Evolutionary conservation across 2,113 vertebrate species (phyloP), one percentile per base, ranked within the genome.

Genomic region (Taxidea taxus): DNA sequence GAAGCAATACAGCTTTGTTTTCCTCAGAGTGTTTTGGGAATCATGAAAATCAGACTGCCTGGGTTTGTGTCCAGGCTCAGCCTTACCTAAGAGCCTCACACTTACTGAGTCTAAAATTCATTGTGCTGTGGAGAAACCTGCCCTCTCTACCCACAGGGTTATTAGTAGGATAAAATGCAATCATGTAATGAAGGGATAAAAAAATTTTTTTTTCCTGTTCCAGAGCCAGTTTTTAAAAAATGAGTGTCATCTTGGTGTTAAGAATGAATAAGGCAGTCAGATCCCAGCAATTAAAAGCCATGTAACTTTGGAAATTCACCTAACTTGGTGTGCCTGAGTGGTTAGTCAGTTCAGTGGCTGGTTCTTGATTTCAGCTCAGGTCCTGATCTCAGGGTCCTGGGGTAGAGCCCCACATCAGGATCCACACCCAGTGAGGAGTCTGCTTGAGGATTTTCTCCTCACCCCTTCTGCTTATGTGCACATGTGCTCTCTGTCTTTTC

Each of bases 81-180:
- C 77, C 27, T 85, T 84, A 34, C 0, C 23, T 29, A 51, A 3
- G 23, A 74, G 8, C 42, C 27, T 92, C 54, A 77, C 4, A 27
- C 11, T 58, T 56, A 54, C 1, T 6, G 70, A 89, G 31, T 39
- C 51, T 39, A 31, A 56, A 31, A 56, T 90, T 70, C 6, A 70
- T 34, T 68, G 29, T 39, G 42, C 64, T 1, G 2, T 44, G 27
- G 39, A 25, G 15, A 83, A 77, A 88, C 13, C 23, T 66, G 42
- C 64, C 23, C 86, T 94, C 8, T 68, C 39, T 54, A 66, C 44
- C 15, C 72, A 77, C 7, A 83, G 39, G 74, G 23, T n/a, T 37
- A 89, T 94, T 64, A 95, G 78, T 49, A 68, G 47, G 49, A 75
- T 89, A 84, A 85, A 93, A 62, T 75, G n/a, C 51, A 62, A 92